Conservation (phyloP, 2,888 invertebrate species). For the Latheticus oryzae region DNA sequence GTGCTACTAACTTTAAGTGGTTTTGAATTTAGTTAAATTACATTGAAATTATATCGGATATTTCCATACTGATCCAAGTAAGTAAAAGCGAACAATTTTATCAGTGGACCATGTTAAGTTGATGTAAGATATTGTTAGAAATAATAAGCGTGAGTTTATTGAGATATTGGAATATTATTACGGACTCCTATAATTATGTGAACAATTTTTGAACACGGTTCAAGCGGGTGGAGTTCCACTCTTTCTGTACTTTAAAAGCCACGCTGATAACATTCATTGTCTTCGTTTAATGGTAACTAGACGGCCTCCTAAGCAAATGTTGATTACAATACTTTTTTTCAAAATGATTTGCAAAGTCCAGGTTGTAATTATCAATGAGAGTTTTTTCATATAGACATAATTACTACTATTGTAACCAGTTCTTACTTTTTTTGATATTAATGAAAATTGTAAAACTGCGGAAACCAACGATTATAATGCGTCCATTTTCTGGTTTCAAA, state of each 20-base stretch:
- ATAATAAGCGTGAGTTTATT: conserved; percentile 7
- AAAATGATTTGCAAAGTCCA: too few relatives aligned
- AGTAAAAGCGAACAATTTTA: conserved; percentile 46
- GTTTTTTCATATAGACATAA: too few relatives aligned
- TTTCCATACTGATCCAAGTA: conserved; percentile 47
- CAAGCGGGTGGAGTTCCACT: conserved; percentile 53
- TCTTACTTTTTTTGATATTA: too few relatives aligned
- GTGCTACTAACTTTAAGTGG: conserved; percentile 25
- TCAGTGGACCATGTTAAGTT: conserved; percentile 29
- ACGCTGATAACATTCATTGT: conserved; percentile 48
- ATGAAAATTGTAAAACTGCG: conserved; percentile 25
- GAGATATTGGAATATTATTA: conserved; percentile 51
- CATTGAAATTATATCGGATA: conserved; percentile 21
- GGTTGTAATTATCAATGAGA: too few relatives aligned
- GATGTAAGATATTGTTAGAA: neutral
- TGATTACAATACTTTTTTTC: too few relatives aligned
- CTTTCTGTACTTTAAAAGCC: conserved; percentile 48
- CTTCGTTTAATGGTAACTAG: conserved; percentile 51
- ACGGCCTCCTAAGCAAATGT: conserved; percentile 8
- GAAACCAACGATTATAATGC: too few relatives aligned
- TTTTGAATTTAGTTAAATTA: conserved; percentile 28
- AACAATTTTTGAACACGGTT: conserved; percentile 52
- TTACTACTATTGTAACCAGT: too few relatives aligned
- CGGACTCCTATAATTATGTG: conserved; percentile 54
- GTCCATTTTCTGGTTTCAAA: conserved; percentile 21